Evolutionary conservation across 23 tunicate species (phyloP), one percentile per base, ranked within the genome.

Genomic region (Styela plicata): DNA sequence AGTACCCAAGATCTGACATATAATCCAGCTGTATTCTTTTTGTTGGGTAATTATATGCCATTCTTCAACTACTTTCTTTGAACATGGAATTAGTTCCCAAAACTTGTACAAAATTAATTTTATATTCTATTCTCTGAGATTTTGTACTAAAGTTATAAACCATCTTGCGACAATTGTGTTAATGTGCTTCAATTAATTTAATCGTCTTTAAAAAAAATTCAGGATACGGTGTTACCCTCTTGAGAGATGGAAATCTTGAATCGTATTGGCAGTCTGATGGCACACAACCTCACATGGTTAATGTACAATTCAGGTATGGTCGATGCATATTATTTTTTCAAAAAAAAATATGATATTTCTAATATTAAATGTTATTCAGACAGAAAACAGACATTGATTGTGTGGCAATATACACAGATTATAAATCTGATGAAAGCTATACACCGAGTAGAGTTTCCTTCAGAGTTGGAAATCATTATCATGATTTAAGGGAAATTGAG

Each of bases 201-300:
- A 30, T 30, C 1, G 23, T 29, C 64, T 30, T 77, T 16, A 24
- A 33, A 13, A 5, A 63, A 13, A n/a, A 52, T 80, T 71, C n/a
- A 88, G 97, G 91, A 31, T 94, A 85, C 82, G 97, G 97, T 13
- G 97, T 96, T 23, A 85, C 64, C 30, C 76, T 84, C 32, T 83
- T 96, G 61, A 82, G 99, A 0, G 99, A 96, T 63, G 95, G 84
- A 30, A 89, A 82, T 64, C 77, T 82, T 29, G 95, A 96, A 63
- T 87, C 99, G 16, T 96, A 91, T 73, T 96, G 99, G 99, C 99
- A 96, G 74, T 88, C 95, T 18, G 99, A 96, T 83, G 99, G 99
- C 18, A 82, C 80, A 31, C 99, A 96, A 85, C 99, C 99, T 1
- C 99, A 96, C 63, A 91, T 84, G 90, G 92, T 96, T 5, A 96